Percentiles rank a stretch among this genome's conserved stretches.
These are phyloP conservation scores for Phengaris arion DNA, from an alignment of 2,888 invertebrate genomes.

Conservation along the genomic window DNA sequence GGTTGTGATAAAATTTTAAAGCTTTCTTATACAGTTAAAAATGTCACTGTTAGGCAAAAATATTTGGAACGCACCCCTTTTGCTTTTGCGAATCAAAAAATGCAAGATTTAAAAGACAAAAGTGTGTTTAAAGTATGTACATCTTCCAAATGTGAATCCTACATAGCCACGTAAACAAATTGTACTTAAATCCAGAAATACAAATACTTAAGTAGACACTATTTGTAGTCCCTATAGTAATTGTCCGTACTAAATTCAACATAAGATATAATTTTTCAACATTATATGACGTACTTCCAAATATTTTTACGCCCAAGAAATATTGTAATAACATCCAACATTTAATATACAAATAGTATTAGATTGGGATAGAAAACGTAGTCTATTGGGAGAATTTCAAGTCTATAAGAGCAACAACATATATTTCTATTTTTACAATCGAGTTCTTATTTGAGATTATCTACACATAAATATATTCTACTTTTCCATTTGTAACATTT, in stretches of 20 bases:
- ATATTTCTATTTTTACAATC: slow-evolving; percentile 29
- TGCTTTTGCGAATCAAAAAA: not conserved
- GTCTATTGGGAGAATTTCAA: slow-evolving; percentile 1
- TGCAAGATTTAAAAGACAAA: not conserved
- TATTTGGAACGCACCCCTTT: not conserved
- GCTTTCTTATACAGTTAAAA: slow-evolving; percentile 37
- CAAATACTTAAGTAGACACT: not conserved
- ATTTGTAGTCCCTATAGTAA: not conserved
- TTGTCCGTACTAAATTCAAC: not conserved
- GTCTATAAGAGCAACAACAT: slow-evolving; percentile 28
- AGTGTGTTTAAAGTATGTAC: not conserved
- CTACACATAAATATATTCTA: slow-evolving; percentile 47
- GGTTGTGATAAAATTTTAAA: slow-evolving; percentile 42
- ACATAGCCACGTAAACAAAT: not conserved
- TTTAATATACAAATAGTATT: slow-evolving; percentile 22
- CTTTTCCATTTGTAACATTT: slow-evolving; percentile 36
- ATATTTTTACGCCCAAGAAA: slow-evolving; percentile 2
- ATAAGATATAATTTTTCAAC: not conserved
- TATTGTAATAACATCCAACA: slow-evolving; percentile 26
- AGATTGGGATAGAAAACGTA: slow-evolving; percentile 22
- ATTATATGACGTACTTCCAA: not conserved
- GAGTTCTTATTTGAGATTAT: slow-evolving; percentile 46
- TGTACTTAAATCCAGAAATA: not conserved
- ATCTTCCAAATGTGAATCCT: not conserved
- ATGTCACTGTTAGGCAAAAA: not conserved